phyloP scores from a whole-genome alignment of 2,888 invertebrate genomes.

The Smittia sp. region DNA sequence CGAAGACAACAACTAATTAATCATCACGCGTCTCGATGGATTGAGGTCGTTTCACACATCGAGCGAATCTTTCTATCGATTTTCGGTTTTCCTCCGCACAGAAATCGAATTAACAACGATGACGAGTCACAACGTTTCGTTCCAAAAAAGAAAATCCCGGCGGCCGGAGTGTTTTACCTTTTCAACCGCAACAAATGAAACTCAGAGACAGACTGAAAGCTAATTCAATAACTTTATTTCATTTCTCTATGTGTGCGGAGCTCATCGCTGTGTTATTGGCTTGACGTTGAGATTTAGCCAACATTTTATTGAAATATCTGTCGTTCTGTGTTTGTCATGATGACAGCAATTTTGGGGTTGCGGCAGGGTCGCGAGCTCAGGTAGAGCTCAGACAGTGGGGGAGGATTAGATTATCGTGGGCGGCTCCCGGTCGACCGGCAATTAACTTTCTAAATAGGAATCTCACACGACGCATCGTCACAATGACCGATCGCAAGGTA shows the following conservation, averaged over 20 bases:
- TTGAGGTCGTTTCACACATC: not conserved
- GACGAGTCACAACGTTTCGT: not conserved
- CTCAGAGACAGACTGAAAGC: constrained; percentile 37
- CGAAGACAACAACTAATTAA: not conserved
- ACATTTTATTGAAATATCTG: constrained; percentile 1
- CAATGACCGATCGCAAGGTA: too few species aligned
- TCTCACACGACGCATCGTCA: not conserved
- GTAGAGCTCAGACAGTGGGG: not conserved
- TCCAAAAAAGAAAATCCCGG: not conserved
- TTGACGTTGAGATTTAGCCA: not conserved
- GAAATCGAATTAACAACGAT: not conserved
- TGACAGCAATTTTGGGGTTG: not conserved
- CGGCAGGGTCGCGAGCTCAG: not conserved
- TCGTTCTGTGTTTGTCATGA: not conserved
- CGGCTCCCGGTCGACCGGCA: not conserved
- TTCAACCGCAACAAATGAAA: constrained; percentile 40
- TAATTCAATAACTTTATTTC: constrained; percentile 26
- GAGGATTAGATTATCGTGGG: not conserved
- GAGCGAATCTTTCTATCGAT: not conserved
- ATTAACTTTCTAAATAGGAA: not conserved
- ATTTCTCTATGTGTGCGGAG: constrained; percentile 19
- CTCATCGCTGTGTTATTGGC: not conserved
- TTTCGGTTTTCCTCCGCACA: not conserved
- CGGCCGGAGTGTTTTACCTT: constrained; percentile 17
- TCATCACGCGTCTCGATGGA: not conserved